These are phyloP conservation scores for Lucifuga dentata DNA, from an alignment of 2,113 vertebrate species.

Conservation along the genomic window DNA sequence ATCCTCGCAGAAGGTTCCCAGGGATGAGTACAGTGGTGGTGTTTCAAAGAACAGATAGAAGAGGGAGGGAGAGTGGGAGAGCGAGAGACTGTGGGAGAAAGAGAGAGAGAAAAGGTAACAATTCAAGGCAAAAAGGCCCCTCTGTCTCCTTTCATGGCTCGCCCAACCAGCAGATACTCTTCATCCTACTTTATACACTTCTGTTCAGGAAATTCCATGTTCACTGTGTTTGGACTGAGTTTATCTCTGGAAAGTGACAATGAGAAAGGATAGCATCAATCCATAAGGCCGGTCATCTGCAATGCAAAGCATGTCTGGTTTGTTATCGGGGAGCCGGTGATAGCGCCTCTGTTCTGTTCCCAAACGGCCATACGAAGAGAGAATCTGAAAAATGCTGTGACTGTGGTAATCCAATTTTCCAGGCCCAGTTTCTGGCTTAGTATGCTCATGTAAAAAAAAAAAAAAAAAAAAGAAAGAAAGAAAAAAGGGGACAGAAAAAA, in stretches of 20 bases:
- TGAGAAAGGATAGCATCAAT: constrained; percentile 29
- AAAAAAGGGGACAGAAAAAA: not conserved
- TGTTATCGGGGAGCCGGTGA: constrained; percentile 46
- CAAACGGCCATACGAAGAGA: constrained; percentile 35
- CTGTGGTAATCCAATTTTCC: constrained; percentile 74
- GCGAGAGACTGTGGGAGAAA: not conserved
- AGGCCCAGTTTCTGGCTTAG: constrained; percentile 44
- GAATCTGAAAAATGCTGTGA: constrained; percentile 67
- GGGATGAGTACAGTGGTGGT: constrained; percentile 59
- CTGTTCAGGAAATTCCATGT: constrained; percentile 25
- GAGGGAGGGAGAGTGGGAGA: constrained; percentile 12
- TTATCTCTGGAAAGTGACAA: constrained; percentile 30
- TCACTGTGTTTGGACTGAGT: constrained; percentile 11
- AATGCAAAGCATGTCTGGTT: constrained; percentile 18
- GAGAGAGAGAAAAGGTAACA: constrained; percentile 13
- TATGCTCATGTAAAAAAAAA: constrained; percentile 40
- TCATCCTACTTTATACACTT: constrained; percentile 34
- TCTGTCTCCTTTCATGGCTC: constrained; percentile 44
- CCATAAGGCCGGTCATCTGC: constrained; percentile 10
- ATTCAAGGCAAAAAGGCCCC: constrained; percentile 48
- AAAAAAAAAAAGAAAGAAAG: not conserved
- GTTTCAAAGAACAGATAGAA: constrained; percentile 39
- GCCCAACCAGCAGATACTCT: constrained; percentile 49
- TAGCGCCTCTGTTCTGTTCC: constrained; percentile 33
- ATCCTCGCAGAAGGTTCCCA: constrained; percentile 77